These are phyloP conservation scores for Crematogaster levior DNA, from an alignment of 2,888 invertebrate genomes.

Conservation along the genomic window DNA sequence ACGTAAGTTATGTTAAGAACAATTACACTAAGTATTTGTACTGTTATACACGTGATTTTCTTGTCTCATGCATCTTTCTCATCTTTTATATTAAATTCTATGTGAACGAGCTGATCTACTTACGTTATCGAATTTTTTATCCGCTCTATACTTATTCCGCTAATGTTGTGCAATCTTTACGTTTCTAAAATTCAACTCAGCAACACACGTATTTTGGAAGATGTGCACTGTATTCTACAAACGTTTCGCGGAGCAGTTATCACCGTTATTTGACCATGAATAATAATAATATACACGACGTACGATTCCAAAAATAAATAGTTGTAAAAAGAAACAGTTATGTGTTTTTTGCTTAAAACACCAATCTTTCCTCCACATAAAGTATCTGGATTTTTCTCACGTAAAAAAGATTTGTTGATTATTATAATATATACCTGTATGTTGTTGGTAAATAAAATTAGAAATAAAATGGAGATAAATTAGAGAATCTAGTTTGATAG, in stretches of 20 bases:
- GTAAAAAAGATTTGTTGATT: neutral
- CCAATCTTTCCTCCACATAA: neutral
- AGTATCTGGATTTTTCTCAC: neutral
- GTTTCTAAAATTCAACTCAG: neutral
- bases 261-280: slow-evolving; percentile 21
- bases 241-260: neutral
- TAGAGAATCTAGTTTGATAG: neutral
- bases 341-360: neutral
- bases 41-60: neutral
- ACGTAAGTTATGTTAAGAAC: neutral
- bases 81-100: neutral
- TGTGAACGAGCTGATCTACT: neutral
- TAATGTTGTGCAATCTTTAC: neutral
- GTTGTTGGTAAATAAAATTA: neutral
- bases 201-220: neutral
- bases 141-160: neutral
- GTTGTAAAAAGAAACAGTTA: neutral
- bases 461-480: neutral
- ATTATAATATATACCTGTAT: too few species aligned
- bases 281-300: neutral
- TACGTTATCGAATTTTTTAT: neutral
- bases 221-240: neutral
- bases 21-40: neutral
- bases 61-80: neutral
- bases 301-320: neutral